These are phyloP conservation scores for Heliconius sara DNA, from an alignment of 2,888 invertebrate genomes.

Conservation along the genomic window DNA sequence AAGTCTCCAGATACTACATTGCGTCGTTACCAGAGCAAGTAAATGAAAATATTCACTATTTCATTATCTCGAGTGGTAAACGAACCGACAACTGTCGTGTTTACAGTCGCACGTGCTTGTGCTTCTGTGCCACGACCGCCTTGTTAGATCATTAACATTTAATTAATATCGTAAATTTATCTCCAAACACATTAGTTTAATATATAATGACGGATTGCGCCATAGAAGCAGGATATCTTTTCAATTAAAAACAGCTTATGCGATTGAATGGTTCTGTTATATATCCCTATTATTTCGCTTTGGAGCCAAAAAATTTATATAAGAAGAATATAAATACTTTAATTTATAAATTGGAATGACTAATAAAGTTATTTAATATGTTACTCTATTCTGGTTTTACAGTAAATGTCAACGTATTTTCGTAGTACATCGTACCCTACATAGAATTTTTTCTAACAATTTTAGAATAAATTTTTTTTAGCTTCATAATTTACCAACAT, in stretches of 20 bases:
- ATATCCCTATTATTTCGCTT: no score
- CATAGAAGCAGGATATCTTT: background rate
- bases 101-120: background rate
- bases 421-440: no score
- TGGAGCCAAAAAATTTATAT: no score
- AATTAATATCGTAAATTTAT: background rate
- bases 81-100: background rate
- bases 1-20: background rate
- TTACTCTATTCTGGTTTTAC: no score
- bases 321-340: no score
- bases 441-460: no score
- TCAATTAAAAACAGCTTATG: background rate
- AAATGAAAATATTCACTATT: background rate
- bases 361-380: no score
- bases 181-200: background rate
- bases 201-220: background rate
- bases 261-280: background rate
- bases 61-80: background rate
- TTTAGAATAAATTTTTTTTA: no score
- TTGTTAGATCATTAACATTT: background rate
- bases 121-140: background rate
- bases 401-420: no score
- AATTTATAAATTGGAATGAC: no score
- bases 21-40: background rate
- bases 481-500: no score